A percentile compares a stretch with the other conserved stretches of the same genome.
These are phyloP conservation scores for Dendrocopos noguchii DNA, from an alignment of 2,113 vertebrate species.

Conservation along the genomic window DNA sequence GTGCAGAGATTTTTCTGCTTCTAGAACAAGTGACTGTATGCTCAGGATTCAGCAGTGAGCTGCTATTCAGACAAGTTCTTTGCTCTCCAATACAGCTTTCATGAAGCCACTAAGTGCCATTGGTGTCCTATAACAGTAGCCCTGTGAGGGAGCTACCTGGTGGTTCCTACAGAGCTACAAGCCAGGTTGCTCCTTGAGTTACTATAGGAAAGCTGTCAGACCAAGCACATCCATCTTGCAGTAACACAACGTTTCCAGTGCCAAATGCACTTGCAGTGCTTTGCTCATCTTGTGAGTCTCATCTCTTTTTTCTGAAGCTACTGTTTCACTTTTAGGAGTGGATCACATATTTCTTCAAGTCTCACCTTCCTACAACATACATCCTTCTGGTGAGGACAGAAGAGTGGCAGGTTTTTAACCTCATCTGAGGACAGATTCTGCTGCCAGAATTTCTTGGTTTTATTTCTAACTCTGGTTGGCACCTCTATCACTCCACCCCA, in stretches of 20 bases:
- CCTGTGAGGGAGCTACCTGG: background rate
- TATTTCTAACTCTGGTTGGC: background rate
- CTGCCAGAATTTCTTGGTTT: background rate
- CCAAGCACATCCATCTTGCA: background rate
- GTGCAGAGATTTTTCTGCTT: background rate
- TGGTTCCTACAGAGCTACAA: background rate
- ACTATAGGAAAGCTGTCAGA: background rate
- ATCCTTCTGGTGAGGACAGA: background rate
- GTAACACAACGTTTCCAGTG: background rate
- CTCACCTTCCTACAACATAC: background rate
- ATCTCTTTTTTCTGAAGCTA: background rate
- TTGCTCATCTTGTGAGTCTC: background rate
- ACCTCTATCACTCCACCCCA: fast-evolving
- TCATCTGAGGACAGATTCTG: background rate
- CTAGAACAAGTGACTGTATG: background rate
- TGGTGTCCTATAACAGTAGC: background rate
- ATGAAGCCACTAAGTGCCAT: conserved; percentile 35
- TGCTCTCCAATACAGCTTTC: background rate
- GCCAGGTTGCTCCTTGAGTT: background rate
- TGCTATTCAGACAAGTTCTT: background rate
- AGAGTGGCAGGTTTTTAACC: background rate
- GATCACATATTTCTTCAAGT: background rate
- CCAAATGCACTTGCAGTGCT: background rate
- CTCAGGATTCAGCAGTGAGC: background rate
- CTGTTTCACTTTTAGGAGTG: background rate